Evolutionary conservation across 2,888 invertebrate genomes (phyloP).

Genomic region (Cetonia aurata): DNA sequence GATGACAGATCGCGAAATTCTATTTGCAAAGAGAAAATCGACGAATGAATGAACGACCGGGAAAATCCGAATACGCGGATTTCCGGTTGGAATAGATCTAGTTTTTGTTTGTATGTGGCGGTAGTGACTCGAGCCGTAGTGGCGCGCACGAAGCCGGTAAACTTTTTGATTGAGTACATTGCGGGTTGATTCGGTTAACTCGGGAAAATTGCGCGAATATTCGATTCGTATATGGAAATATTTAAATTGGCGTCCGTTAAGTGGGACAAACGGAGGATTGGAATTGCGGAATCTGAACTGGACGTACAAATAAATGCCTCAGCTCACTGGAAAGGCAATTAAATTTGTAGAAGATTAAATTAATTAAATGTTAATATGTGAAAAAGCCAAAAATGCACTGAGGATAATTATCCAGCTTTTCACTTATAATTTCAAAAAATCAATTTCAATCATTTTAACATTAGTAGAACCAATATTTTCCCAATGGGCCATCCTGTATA

Average conservation of each 20-base stretch:
- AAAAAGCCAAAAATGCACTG: too few species aligned
- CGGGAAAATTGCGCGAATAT: constrained; percentile 15
- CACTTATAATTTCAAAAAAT: too few species aligned
- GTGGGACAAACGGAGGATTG: too few species aligned
- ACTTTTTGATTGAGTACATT: constrained; percentile 27
- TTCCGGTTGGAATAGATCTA: not conserved
- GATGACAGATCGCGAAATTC: constrained; percentile 30
- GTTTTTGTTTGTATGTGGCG: not conserved
- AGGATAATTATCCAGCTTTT: too few species aligned
- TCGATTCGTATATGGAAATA: constrained; percentile 16
- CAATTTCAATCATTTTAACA: too few species aligned
- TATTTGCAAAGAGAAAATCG: constrained; percentile 54
- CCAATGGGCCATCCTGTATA: too few species aligned
- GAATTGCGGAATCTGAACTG: too few species aligned
- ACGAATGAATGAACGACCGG: constrained; percentile 48
- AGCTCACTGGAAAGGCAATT: too few species aligned
- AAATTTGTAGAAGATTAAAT: too few species aligned
- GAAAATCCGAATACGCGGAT: constrained; percentile 55
- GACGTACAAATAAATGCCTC: too few species aligned
- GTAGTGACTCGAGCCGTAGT: not conserved
- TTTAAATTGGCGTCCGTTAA: not conserved
- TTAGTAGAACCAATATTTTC: too few species aligned
- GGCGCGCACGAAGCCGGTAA: not conserved
- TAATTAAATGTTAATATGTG: too few species aligned
- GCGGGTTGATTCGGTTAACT: constrained; percentile 15